Evolutionary conservation across 2,888 invertebrate species (phyloP).

Genomic region (Cerceris ruficornis): DNA sequence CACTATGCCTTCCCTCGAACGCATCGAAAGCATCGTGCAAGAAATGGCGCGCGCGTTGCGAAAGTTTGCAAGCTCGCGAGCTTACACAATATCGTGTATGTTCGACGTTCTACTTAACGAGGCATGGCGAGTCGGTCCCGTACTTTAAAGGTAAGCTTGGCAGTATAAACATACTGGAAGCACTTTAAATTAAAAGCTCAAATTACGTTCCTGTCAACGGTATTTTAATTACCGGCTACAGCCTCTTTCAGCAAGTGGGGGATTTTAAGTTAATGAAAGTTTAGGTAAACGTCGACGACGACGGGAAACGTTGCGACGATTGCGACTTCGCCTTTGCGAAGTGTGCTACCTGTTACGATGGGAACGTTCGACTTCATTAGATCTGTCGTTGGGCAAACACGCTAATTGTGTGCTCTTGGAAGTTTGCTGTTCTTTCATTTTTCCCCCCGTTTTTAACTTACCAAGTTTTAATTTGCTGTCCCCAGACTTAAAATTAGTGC

Average conservation of each 20-base stretch:
- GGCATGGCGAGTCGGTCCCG: slow-evolving; percentile 12
- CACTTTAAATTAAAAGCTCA: slow-evolving; percentile 43
- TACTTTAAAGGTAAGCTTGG: slow-evolving; percentile 22
- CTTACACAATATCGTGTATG: slow-evolving; percentile 17
- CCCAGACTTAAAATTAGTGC: too few species aligned
- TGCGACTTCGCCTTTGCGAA: slow-evolving; percentile 12
- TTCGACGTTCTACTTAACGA: slow-evolving; percentile 44
- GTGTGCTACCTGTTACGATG: not conserved
- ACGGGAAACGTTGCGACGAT: slow-evolving; percentile 23
- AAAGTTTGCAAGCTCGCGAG: slow-evolving; percentile 36
- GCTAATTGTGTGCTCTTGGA: not conserved
- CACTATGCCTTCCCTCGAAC: slow-evolving; percentile 24
- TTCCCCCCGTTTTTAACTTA: not conserved
- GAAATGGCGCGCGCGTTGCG: slow-evolving; percentile 27
- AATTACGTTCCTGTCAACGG: slow-evolving; percentile 38
- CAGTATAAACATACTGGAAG: slow-evolving; percentile 28
- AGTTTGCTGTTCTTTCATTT: not conserved
- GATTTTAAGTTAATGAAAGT: slow-evolving; percentile 52
- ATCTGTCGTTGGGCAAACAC: too few species aligned
- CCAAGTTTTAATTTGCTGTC: too few species aligned
- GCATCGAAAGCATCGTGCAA: slow-evolving; percentile 44
- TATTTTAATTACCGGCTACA: slow-evolving; percentile 46
- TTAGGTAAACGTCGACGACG: slow-evolving; percentile 25
- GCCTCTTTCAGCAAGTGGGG: slow-evolving; percentile 34
- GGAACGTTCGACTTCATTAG: not conserved